A percentile compares a stretch with the other conserved stretches of the same genome.
phyloP scores from a whole-genome alignment of 30 jellyfish, hydroid and myxozoan species.

The Chironex yamaguchii region DNA sequence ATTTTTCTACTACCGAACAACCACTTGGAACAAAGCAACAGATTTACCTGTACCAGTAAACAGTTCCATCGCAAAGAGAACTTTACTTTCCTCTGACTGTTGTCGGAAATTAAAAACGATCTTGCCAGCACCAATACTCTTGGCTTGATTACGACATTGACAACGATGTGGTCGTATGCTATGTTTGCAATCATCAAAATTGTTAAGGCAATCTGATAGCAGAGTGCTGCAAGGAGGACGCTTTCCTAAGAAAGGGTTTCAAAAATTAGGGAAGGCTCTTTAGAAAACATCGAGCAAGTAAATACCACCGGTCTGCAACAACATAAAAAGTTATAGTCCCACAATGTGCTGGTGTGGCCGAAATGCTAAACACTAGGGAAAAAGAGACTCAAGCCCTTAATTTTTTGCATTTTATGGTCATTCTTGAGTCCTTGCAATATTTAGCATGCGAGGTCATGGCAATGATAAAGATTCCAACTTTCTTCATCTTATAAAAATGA shows the following conservation, averaged over 20 bases:
- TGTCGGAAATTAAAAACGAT: neutral
- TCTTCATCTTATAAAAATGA: neutral
- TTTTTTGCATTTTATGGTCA: neutral
- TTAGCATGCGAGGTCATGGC: neutral
- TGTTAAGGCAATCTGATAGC: neutral
- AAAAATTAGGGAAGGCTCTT: neutral
- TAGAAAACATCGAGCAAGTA: neutral
- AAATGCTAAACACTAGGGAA: neutral
- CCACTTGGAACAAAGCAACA: neutral
- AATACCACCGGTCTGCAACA: neutral
- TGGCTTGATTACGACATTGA: neutral
- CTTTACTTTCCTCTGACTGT: neutral
- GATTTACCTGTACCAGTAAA: neutral
- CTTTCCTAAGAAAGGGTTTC: neutral
- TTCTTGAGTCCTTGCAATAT: neutral
- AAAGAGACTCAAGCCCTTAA: neutral
- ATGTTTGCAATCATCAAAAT: neutral
- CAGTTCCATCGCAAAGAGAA: neutral
- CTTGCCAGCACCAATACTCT: neutral
- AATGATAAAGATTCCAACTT: neutral
- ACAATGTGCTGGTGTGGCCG: neutral
- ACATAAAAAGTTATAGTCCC: neutral
- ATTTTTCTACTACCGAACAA: neutral
- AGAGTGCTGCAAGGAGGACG: constrained; percentile 3
- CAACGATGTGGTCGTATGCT: neutral